Evolutionary conservation across 2,888 invertebrate species (phyloP).

Genomic region (Caenorhabditis sp.): DNA sequence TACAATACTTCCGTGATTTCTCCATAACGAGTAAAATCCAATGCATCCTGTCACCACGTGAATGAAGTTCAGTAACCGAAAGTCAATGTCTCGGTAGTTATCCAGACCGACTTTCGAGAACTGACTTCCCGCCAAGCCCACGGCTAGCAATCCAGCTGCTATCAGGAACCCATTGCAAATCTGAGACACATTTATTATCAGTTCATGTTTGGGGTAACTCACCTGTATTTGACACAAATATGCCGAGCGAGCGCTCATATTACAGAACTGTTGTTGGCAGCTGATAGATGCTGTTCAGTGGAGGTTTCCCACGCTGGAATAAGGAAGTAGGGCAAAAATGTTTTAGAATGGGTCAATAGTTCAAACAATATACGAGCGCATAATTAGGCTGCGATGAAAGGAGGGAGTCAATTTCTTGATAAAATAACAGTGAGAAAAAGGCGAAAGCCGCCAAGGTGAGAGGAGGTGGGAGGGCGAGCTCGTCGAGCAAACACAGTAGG

Average conservation of each 20-base stretch:
- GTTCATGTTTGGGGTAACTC: conserved; percentile 8
- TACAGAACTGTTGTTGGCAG: conserved; percentile 40
- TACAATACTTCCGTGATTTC: conserved; percentile 82
- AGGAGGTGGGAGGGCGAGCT: conserved; percentile 47
- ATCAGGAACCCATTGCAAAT: conserved; percentile 81
- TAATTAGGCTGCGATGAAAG: conserved; percentile 25
- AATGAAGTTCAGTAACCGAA: conserved; percentile 80
- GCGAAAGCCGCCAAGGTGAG: conserved; percentile 56
- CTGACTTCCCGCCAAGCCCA: conserved; percentile 81
- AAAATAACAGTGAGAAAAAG: conserved; percentile 53
- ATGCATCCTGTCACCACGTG: conserved; percentile 79
- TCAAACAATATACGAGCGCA: conserved; percentile 26
- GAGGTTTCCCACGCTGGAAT: conserved; percentile 31
- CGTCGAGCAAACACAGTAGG: conserved; percentile 61
- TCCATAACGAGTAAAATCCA: conserved; percentile 80
- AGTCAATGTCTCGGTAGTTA: conserved; percentile 82
- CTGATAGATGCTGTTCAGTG: conserved; percentile 38
- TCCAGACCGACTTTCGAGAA: conserved; percentile 81
- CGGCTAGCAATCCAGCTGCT: conserved; percentile 77
- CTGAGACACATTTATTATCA: conserved; percentile 51
- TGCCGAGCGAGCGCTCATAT: conserved; percentile 76
- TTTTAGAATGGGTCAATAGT: neutral
- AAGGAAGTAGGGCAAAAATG: conserved; percentile 2
- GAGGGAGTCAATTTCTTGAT: conserved; percentile 39
- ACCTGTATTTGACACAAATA: conserved; percentile 80